Evolutionary conservation across 1,140 invertebrate species (phyloP).

Genomic region (Melanaphis sacchari): DNA sequence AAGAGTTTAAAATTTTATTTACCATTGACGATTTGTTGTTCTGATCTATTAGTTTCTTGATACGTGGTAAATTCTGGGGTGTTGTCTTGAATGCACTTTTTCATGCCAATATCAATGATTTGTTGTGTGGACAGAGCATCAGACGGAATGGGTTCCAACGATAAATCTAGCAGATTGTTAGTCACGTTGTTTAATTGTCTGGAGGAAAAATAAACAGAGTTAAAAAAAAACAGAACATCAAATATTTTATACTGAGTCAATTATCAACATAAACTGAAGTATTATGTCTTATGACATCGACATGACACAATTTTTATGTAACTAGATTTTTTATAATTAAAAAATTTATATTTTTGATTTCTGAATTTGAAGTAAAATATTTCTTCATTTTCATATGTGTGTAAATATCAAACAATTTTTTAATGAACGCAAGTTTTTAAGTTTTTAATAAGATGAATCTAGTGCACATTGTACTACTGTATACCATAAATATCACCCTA

Average conservation of each 20-base stretch:
- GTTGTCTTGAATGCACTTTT: constrained; percentile 45
- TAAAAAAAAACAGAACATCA: background rate
- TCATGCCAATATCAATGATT: constrained; percentile 45
- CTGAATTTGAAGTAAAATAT: too few relatives aligned
- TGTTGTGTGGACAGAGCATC: constrained; percentile 39
- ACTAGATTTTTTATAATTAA: background rate
- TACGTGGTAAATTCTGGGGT: constrained; percentile 24
- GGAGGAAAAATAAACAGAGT: background rate
- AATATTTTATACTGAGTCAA: background rate
- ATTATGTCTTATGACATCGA: too few relatives aligned
- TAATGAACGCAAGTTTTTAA: too few relatives aligned
- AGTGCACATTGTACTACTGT: background rate
- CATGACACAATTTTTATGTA: background rate
- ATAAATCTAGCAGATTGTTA: constrained; percentile 57
- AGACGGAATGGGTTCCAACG: constrained; percentile 40
- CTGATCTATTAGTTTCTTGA: constrained; percentile 53
- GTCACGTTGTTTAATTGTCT: constrained; percentile 55
- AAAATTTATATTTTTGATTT: background rate
- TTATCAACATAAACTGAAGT: background rate
- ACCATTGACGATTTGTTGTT: constrained; percentile 54
- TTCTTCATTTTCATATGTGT: too few relatives aligned
- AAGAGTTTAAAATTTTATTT: background rate
- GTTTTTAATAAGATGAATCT: background rate
- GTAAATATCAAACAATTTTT: too few relatives aligned
- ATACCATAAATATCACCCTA: background rate